phyloP scores from a whole-genome alignment of 64 coral and sea anemone species.

The Montipora foliosa region DNA sequence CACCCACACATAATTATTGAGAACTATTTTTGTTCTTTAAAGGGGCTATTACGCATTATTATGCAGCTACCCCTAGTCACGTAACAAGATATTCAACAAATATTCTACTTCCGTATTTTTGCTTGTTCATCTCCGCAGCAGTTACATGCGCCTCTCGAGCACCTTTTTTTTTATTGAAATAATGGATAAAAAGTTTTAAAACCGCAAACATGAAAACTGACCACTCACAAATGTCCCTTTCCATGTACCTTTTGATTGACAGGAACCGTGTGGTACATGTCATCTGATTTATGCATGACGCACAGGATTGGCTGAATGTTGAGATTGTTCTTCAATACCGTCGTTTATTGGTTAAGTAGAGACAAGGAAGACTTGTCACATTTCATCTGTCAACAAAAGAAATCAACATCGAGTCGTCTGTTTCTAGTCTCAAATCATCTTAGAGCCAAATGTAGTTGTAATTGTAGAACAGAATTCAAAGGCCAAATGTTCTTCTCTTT shows the following conservation, averaged over 20 bases:
- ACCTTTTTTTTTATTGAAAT: constrained; percentile 14
- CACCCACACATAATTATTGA: no score
- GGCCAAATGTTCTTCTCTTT: constrained; percentile 60
- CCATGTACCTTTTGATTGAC: constrained; percentile 35
- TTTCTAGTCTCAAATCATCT: constrained; percentile 20
- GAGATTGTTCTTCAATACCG: constrained; percentile 27
- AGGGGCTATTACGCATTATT: no score
- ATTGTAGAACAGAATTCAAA: constrained; percentile 34
- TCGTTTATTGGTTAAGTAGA: constrained; percentile 53
- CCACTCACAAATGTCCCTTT: constrained; percentile 21
- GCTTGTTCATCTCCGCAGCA: background rate
- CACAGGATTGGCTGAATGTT: constrained; percentile 9
- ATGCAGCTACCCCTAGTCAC: no score
- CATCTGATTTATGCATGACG: constrained; percentile 30
- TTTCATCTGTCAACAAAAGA: constrained; percentile 58
- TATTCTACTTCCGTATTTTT: background rate
- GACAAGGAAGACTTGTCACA: constrained; percentile 47
- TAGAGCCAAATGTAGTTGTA: constrained; percentile 41
- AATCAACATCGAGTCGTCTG: constrained; percentile 46
- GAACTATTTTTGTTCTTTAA: no score
- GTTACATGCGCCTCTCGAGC: background rate
- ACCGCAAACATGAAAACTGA: constrained; percentile 21
- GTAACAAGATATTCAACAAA: no score
- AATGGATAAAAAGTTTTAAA: background rate
- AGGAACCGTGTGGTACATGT: constrained; percentile 11